These are phyloP conservation scores for Semibalanus balanoides DNA, from an alignment of 1,140 invertebrate species.

Conservation along the genomic window DNA sequence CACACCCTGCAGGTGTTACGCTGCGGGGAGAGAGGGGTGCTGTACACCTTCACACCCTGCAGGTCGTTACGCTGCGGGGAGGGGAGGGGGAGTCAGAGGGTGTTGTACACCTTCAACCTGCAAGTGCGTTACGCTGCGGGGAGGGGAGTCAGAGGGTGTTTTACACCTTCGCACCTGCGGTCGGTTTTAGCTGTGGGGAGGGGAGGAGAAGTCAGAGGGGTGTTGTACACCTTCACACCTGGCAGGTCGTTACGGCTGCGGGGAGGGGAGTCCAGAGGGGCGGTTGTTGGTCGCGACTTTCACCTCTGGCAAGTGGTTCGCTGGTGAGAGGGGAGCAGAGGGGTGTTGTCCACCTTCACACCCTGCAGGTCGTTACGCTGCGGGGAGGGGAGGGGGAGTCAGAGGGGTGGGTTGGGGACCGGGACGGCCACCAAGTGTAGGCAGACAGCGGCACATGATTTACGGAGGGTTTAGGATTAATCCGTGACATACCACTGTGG, in stretches of 20 bases:
- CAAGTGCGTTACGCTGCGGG: constrained; percentile 37
- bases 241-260: constrained; percentile 36
- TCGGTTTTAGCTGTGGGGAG: constrained; percentile 37
- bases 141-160: constrained; percentile 38
- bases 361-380: constrained; percentile 36
- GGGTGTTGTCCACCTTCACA: constrained; percentile 63
- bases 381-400: background rate
- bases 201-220: constrained; percentile 24
- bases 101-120: constrained; percentile 62
- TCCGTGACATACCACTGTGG: no score
- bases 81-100: constrained; percentile 24
- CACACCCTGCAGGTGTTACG: constrained; percentile 36
- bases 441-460: no score
- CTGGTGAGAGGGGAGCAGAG: background rate
- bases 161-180: constrained; percentile 48
- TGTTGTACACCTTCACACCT: constrained; percentile 58
- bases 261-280: constrained; percentile 24
- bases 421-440: no score
- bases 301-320: constrained; percentile 47
- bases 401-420: no score
- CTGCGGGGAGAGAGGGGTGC: constrained; percentile 34
- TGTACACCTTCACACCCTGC: constrained; percentile 51
- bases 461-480: no score
- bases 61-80: constrained; percentile 36
- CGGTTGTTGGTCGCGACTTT: constrained; percentile 69